phyloP scores from a whole-genome alignment of 2,113 vertebrate genomes.

The Sorex araneus region DNA sequence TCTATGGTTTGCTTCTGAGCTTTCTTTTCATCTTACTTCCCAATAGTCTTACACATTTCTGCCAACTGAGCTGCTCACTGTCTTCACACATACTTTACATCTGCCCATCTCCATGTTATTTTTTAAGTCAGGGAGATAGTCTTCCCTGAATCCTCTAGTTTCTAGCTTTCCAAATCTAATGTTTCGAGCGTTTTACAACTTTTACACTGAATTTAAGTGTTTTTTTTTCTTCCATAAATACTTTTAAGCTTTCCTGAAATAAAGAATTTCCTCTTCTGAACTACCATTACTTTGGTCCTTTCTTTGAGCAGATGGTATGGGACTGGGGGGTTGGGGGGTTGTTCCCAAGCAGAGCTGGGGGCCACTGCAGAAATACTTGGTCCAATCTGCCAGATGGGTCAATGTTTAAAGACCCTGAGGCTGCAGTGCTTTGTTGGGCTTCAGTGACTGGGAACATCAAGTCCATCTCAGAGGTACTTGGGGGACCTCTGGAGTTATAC shows the following conservation, averaged over 20 bases:
- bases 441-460: too few species aligned
- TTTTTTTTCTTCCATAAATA: neutral
- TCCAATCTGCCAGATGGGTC: too few species aligned
- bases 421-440: too few species aligned
- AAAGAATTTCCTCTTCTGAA: neutral
- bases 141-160: neutral
- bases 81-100: neutral
- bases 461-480: too few species aligned
- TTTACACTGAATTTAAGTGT: neutral
- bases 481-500: too few species aligned
- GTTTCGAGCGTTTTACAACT: neutral
- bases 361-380: too few species aligned
- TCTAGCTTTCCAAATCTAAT: neutral
- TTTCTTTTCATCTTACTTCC: neutral
- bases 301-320: neutral
- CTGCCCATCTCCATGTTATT: neutral
- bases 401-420: too few species aligned
- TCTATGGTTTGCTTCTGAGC: neutral
- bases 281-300: slow-evolving; percentile 3
- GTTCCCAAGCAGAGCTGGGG: too few species aligned
- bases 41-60: neutral
- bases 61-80: neutral
- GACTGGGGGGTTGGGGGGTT: neutral
- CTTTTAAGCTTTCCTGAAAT: slow-evolving; percentile 7
- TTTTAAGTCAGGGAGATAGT: neutral